phyloP scores from a whole-genome alignment of 2,113 vertebrate genomes.

The Nothoprocta pentlandii region DNA sequence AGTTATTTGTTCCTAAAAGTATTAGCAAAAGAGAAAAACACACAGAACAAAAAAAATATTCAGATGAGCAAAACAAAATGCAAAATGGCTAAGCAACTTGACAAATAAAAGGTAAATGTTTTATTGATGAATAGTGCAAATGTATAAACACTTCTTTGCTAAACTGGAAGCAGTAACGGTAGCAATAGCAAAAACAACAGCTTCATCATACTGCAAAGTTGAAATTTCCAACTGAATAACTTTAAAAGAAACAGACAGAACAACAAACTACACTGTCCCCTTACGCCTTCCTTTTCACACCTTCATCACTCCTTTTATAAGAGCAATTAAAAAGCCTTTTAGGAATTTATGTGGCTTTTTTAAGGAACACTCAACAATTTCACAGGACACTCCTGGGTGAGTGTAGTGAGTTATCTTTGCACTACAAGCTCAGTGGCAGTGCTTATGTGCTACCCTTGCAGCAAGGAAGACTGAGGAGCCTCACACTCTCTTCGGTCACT shows the following conservation, averaged over 20 bases:
- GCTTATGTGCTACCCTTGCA: constrained; percentile 54
- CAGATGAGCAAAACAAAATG: constrained; percentile 27
- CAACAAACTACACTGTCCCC: constrained; percentile 11
- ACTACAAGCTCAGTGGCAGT: constrained; percentile 51
- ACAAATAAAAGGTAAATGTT: constrained; percentile 40
- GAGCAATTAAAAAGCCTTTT: constrained; percentile 67
- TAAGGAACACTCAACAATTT: constrained; percentile 69
- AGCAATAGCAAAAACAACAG: constrained; percentile 2
- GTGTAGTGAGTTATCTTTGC: constrained; percentile 46
- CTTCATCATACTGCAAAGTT: constrained; percentile 12
- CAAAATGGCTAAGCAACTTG: constrained; percentile 9
- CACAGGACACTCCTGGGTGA: constrained; percentile 65
- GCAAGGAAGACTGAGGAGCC: constrained; percentile 48
- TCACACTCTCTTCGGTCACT: constrained; percentile 15
- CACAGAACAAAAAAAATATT: not conserved
- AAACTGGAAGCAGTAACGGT: constrained; percentile 35
- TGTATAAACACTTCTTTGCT: constrained; percentile 16
- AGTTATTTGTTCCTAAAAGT: not conserved
- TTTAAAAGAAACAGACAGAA: constrained; percentile 48
- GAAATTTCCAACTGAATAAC: constrained; percentile 33
- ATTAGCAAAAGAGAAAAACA: not conserved
- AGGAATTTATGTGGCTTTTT: constrained; percentile 55
- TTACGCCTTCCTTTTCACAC: constrained; percentile 35
- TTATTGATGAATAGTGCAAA: constrained; percentile 47
- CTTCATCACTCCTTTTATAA: constrained; percentile 66